Conservation (phyloP, 2,888 invertebrate genomes). For the Coenonympha glycerion region DNA sequence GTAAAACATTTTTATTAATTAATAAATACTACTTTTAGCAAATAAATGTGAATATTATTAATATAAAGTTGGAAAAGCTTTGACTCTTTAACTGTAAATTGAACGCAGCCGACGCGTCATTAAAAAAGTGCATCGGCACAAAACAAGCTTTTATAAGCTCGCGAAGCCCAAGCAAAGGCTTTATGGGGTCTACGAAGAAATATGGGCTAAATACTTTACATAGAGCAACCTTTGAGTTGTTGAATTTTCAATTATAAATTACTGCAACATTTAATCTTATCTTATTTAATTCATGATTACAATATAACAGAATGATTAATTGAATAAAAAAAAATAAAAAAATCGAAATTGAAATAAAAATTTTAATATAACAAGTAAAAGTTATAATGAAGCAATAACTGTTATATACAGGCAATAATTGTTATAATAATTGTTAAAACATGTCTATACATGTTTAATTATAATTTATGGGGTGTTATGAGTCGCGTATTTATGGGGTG, state of each 20-base stretch:
- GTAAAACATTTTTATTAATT: not conserved
- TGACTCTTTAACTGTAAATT: conserved; percentile 6
- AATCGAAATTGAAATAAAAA: not conserved
- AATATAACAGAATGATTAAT: not conserved
- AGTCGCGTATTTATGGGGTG: conserved; percentile 5
- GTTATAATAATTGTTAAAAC: conserved; percentile 1
- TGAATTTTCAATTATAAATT: not conserved
- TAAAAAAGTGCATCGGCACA: conserved; percentile 38
- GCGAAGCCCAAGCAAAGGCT: conserved; percentile 33
- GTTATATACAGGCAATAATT: not conserved
- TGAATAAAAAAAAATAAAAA: not conserved
- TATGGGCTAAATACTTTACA: conserved; percentile 28
- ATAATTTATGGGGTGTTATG: conserved; percentile 1
- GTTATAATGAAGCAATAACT: not conserved
- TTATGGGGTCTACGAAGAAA: conserved; percentile 31
- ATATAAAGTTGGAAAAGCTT: not conserved
- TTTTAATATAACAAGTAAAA: not conserved
- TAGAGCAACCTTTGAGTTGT: conserved; percentile 1
- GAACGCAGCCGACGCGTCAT: conserved; percentile 36
- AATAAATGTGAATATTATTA: not conserved
- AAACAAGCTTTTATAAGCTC: conserved; percentile 36
- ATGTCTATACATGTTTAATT: conserved; percentile 2
- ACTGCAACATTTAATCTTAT: not conserved
- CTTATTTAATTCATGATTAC: not conserved
- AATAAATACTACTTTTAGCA: not conserved